Conservation (phyloP, 2,888 invertebrate genomes). For the Suillia variegata region DNA sequence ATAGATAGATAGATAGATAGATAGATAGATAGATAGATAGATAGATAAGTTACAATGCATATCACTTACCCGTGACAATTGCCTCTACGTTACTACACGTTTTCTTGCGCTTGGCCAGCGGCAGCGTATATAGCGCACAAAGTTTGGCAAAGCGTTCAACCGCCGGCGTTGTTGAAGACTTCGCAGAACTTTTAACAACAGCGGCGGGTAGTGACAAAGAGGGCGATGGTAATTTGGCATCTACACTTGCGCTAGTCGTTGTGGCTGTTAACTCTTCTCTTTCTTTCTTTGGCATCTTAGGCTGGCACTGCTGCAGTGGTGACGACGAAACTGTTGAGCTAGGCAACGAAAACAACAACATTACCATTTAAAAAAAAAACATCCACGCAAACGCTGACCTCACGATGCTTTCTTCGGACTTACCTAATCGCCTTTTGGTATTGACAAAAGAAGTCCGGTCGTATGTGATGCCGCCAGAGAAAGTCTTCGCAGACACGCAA, state of each 20-base stretch:
- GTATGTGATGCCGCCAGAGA: conserved; percentile 70
- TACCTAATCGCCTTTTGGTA: conserved; percentile 66
- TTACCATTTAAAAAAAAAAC: too few relatives aligned
- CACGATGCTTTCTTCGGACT: conserved; percentile 17
- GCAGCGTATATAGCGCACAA: conserved; percentile 57
- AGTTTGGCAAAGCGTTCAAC: conserved; percentile 52
- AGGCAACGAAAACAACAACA: too few relatives aligned
- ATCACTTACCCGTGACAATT: conserved; percentile 40
- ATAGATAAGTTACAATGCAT: too few relatives aligned
- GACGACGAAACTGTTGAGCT: conserved; percentile 35
- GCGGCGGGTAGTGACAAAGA: conserved; percentile 12
- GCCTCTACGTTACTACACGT: conserved; percentile 38
- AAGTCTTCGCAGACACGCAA: conserved; percentile 68
- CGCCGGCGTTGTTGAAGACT: conserved; percentile 28
- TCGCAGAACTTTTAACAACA: conserved; percentile 19
- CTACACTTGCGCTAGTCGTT: conserved; percentile 8
- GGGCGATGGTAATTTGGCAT: conserved; percentile 7
- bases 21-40: too few relatives aligned
- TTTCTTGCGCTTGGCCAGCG: conserved; percentile 45
- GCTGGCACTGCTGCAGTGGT: conserved; percentile 16
- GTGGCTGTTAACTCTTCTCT: too few relatives aligned
- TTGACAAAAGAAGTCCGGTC: conserved; percentile 79
- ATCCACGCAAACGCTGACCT: too few relatives aligned
- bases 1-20: too few relatives aligned
- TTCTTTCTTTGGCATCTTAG: conserved; percentile 18